Evolutionary conservation across 2,113 vertebrate genomes (phyloP), one percentile per base, ranked within the genome.

Genomic region (Theristicus caerulescens): DNA sequence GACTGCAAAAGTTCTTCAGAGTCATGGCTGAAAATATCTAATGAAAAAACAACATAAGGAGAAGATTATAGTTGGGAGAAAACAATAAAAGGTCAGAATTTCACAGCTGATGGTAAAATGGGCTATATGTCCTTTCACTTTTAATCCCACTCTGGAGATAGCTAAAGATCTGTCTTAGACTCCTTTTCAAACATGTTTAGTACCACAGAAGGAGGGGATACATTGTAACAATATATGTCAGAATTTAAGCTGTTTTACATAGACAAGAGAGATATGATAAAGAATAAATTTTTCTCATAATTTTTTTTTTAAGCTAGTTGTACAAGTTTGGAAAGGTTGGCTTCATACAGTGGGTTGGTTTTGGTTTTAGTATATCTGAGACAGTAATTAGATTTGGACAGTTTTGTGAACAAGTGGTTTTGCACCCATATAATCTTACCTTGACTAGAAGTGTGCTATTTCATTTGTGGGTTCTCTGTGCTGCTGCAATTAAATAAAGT

Each of bases 241-340:
- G 36, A 71, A 71, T 74, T 65, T 69, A 65, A 47, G 21, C 6
- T 91, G 44, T 82, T 94, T 95, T 92, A 72, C 44, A 86, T 47
- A 83, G 82, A 62, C 17, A 67, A 57, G 55, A 87, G 40, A 73
- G 73, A 94, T 59, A 73, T 31, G 54, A 62, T 82, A 82, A 51
- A 24, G 27, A 82, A 16, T 31, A 47, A 9, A 34, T 91, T 94
- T 96, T 96, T 96, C 88, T 96, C 88, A 74, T 79, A 76, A 51
- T 54, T 47, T 32, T 58, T 96, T 86, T 91, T 52, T 92, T 14
- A 91, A 95, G 52, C 84, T 93, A 89, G 34, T 95, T 96, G 9
- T 29, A 82, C 59, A 77, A 92, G 61, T 95, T 85, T 97, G 29
- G 90, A 95, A 97, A 86, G 82, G 44, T 92, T 93, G 85, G 51